Percentiles rank a stretch among this genome's conserved stretches.
Conservation (phyloP, 37 sponge, comb jelly and placozoan species). For the Agelas oroides region DNA sequence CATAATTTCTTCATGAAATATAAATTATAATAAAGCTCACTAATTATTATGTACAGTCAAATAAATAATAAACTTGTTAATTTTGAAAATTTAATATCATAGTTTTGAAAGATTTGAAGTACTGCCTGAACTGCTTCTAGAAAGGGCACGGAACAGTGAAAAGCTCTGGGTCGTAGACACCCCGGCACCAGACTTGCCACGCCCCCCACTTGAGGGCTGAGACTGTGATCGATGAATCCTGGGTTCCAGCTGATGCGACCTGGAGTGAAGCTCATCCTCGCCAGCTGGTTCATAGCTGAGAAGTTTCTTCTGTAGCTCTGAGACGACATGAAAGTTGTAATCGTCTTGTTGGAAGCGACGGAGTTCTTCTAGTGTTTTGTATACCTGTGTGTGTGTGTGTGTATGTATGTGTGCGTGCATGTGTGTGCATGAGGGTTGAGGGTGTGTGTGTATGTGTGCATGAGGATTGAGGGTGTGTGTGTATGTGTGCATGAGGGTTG, state of each 20-base stretch:
- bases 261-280: slow-evolving; percentile 58
- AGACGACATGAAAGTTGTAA: slow-evolving; percentile 57
- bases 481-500: too few species aligned
- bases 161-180: slow-evolving; percentile 19
- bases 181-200: slow-evolving; percentile 37
- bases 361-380: slow-evolving; percentile 53
- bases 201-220: background rate
- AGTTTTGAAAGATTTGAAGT: slow-evolving; percentile 3
- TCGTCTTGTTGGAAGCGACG: slow-evolving; percentile 52
- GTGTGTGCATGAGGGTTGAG: background rate
- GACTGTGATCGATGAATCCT: slow-evolving; percentile 30
- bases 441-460: background rate
- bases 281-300: slow-evolving; percentile 6
- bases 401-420: background rate
- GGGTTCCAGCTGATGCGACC: slow-evolving; percentile 50
- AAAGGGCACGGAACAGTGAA: slow-evolving; percentile 1
- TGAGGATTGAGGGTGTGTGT: too few species aligned
- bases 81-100: too few species aligned
- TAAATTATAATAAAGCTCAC: too few species aligned
- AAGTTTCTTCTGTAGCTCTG: slow-evolving; percentile 48
- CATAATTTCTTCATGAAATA: too few species aligned
- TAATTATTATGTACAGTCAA: too few species aligned
- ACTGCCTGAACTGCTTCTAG: background rate
- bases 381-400: too few species aligned
- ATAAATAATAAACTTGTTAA: too few species aligned